Base-by-base conservation (phyloP, 1,140 invertebrate genomes). In the Popillia japonica region DNA sequence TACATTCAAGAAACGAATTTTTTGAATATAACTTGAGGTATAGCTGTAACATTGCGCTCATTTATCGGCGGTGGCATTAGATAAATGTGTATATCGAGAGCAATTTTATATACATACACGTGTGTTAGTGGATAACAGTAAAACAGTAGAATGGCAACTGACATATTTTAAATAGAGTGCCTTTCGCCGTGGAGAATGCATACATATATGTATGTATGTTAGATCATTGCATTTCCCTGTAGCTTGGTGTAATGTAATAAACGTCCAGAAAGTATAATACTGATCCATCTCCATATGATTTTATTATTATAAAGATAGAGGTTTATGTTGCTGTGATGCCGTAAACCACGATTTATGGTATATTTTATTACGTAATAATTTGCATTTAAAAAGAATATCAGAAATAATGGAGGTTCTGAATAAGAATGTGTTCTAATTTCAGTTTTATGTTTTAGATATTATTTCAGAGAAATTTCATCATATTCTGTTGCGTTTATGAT, bases 21-120 rank as follows among this genome's bases (percentile, higher is more conserved):
- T 68, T 68, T 68, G 4, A 68, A 34, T 68, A 34, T 34, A 22
- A 20, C 61, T 27, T 9, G 6, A 17, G 7, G 10, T 22, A 20
- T 68, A 68, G 22, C 61, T 68, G 20, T 68, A 22, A 27, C 61
- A 68, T 68, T 34, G 9, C 61, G 11, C 61, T 68, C 61, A 22
- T 27, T 68, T 27, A 34, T 23, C 22, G 22, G 22, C 22, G 22
- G 20, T n/a, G 14, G 61, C 22, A 68, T 68, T 68, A 27, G 61
- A 68, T 68, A 68, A 68, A 34, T 68, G 61, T n/a, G 11, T 34
- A 68, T 68, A 68, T 68, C 20, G 61, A 68, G 61, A 23, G 61
- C 61, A 68, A 68, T 68, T 68, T 68, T 68, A 68, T 34, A 34
- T 34, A 34, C 27, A 34, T 34, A n/a, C n/a, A 64, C 61, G 27